These are phyloP conservation scores for Tachina lurida DNA, from an alignment of 2,888 invertebrate genomes.

Conservation along the genomic window DNA sequence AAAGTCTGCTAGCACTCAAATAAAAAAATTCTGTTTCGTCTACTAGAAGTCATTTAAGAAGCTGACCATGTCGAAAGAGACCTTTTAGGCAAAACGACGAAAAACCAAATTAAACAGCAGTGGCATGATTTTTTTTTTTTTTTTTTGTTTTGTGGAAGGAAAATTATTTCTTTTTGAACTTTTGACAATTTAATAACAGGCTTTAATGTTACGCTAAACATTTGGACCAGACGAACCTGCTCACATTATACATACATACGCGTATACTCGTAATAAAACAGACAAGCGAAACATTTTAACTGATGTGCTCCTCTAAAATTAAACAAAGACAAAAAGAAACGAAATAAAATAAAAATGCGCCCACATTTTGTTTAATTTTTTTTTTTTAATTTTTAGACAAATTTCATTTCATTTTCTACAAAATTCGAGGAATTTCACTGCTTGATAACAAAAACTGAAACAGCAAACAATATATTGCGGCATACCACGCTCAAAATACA, in stretches of 20 bases:
- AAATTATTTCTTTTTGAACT: conserved; percentile 77
- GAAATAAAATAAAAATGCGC: conserved; percentile 64
- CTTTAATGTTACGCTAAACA: conserved; percentile 66
- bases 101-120: conserved; percentile 64
- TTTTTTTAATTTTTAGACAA: conserved; percentile 71
- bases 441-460: conserved; percentile 62
- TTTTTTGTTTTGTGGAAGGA: conserved; percentile 42
- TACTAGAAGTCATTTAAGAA: conserved; percentile 50
- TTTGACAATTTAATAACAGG: conserved; percentile 83
- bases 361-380: conserved; percentile 64
- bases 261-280: conserved; percentile 5
- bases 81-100: conserved; percentile 6
- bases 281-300: conserved; percentile 50
- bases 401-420: conserved; percentile 70
- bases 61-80: conserved; percentile 16
- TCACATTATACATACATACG: not conserved
- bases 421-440: conserved; percentile 75
- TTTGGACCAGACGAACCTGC: conserved; percentile 48
- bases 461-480: conserved; percentile 69
- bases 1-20: not conserved
- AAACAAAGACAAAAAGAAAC: conserved; percentile 38
- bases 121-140: conserved; percentile 71
- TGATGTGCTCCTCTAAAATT: conserved; percentile 39
- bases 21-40: not conserved
- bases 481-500: conserved; percentile 61